phyloP scores from a whole-genome alignment of 2,113 vertebrate genomes.

The Kryptolebias marmoratus region DNA sequence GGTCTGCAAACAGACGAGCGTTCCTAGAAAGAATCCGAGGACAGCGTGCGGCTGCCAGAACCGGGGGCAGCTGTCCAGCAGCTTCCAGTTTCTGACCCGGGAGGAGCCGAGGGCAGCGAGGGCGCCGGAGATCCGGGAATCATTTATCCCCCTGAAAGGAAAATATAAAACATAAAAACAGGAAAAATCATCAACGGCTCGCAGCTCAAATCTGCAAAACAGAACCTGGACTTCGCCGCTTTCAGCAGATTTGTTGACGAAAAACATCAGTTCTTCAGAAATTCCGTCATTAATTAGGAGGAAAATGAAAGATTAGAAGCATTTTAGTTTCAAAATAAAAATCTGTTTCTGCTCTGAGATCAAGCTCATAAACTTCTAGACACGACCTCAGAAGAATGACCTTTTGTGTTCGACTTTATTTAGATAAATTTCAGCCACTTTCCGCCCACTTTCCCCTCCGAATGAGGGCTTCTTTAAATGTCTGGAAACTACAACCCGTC shows the following conservation, averaged over 20 bases:
- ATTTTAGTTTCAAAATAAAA: not conserved
- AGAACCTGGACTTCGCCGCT: no score
- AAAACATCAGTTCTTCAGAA: no score
- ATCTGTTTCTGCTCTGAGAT: no score
- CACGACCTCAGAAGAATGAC: no score
- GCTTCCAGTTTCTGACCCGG: slow-evolving; percentile 7
- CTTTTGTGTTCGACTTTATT: not conserved
- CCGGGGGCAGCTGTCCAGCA: slow-evolving; percentile 25
- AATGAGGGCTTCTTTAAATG: not conserved
- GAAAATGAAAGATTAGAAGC: not conserved
- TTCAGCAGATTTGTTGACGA: no score
- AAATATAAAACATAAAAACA: no score
- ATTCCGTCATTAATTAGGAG: not conserved
- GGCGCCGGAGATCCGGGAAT: no score
- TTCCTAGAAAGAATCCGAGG: slow-evolving; percentile 40
- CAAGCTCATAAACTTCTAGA: not conserved
- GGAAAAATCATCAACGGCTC: no score
- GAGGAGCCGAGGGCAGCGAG: no score
- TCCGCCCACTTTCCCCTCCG: slow-evolving; percentile 11
- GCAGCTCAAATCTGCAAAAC: no score
- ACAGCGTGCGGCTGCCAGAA: slow-evolving; percentile 1
- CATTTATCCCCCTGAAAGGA: no score
- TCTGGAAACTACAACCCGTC: slow-evolving; percentile 18
- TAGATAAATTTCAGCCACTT: not conserved
- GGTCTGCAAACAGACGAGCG: not conserved